phyloP scores from a whole-genome alignment of 2,888 invertebrate genomes.

The Torymus texanus region DNA sequence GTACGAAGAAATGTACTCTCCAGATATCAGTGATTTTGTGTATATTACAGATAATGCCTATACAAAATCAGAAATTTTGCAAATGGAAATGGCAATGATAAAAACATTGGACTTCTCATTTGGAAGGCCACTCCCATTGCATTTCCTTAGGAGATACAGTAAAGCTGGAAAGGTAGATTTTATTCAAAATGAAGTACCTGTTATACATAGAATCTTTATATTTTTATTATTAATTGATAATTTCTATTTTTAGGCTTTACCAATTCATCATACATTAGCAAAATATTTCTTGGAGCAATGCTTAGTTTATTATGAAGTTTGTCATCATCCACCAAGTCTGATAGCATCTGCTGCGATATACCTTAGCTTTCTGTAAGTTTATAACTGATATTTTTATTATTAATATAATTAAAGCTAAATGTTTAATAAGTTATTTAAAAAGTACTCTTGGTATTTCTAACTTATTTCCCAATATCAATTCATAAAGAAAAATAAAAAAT shows the following conservation, averaged over 20 bases:
- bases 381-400: too few species aligned
- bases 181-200: neutral
- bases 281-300: conserved; percentile 94
- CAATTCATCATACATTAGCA: conserved; percentile 85
- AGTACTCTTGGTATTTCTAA: too few species aligned
- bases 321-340: conserved; percentile 87
- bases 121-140: conserved; percentile 90
- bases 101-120: conserved; percentile 86
- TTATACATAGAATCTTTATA: conserved; percentile 15
- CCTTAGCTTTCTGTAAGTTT: conserved; percentile 80
- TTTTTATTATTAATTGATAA: neutral
- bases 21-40: conserved; percentile 91
- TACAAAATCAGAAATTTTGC: conserved; percentile 84
- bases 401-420: neutral
- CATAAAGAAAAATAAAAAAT: neutral
- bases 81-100: conserved; percentile 89
- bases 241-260: conserved; percentile 78
- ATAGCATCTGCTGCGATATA: conserved; percentile 89
- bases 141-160: conserved; percentile 89
- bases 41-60: conserved; percentile 94
- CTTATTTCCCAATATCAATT: too few species aligned
- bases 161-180: conserved; percentile 76
- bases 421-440: neutral
- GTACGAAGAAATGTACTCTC: conserved; percentile 95
- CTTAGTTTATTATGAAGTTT: conserved; percentile 87